Evolutionary conservation across 2,888 invertebrate genomes (phyloP).

Genomic region (Drosophila kokeensis): DNA sequence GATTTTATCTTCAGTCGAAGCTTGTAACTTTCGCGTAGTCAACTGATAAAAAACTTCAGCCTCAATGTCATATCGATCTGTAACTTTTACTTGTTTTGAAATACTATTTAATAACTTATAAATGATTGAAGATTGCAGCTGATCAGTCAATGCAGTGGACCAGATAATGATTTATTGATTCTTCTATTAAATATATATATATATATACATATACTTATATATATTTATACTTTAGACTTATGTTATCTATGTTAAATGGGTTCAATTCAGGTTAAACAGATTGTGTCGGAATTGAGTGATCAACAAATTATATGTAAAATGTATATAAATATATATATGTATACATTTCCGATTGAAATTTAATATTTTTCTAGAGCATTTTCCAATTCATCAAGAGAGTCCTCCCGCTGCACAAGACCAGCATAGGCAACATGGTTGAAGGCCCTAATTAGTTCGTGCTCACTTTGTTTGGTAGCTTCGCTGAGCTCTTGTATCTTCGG

Average conservation of each 20-base stretch:
- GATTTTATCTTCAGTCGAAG: not conserved
- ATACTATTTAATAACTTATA: not conserved
- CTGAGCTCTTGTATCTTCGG: constrained; percentile 21
- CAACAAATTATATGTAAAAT: too few relatives aligned
- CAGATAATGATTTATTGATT: not conserved
- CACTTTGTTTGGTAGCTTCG: constrained; percentile 17
- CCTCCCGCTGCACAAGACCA: constrained; percentile 7
- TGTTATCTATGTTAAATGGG: not conserved
- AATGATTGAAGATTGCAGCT: not conserved
- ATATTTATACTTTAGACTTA: not conserved
- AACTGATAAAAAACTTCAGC: not conserved
- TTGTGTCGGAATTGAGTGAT: not conserved
- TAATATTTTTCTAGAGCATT: not conserved
- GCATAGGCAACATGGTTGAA: constrained; percentile 32
- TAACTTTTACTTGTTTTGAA: not conserved
- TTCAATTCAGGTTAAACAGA: not conserved
- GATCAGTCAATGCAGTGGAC: not conserved
- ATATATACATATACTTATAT: not conserved
- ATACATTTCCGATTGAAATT: not conserved
- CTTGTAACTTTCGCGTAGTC: not conserved
- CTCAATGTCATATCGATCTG: not conserved
- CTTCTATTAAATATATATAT: not conserved
- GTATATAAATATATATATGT: not conserved
- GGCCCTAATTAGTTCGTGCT: constrained; percentile 9
- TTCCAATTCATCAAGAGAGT: not conserved